Base-by-base conservation (phyloP, 1,140 invertebrate genomes). In the Chionoecetes opilio region DNA sequence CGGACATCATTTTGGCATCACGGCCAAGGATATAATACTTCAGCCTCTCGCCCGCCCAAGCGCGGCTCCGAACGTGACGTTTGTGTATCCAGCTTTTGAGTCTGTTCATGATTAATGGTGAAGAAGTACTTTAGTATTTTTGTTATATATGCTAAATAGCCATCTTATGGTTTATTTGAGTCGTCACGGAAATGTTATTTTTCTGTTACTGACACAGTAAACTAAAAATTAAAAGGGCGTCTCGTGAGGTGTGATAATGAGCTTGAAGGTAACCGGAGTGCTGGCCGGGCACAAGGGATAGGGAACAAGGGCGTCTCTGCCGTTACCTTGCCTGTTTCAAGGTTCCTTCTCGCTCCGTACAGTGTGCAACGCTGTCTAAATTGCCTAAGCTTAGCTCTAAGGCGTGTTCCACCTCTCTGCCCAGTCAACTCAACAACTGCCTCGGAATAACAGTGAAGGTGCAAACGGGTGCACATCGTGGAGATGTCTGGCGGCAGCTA, bases 331-430 rank as follows among this genome's bases (percentile, higher is more conserved):
- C 26, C n/a, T 41, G 82, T 37, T 32, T 53, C 85, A 90, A n/a
- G 84, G 86, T 29, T 31, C 34, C 26, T 35, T 84, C 53, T 90
- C 86, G 53, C 86, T 93, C 34, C 41, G 46, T 31, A 95, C 91
- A 95, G 94, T 93, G 94, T 95, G 86, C 90, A 92, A 95, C 94
- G 75, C 94, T 95, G 94, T 95, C 91, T 95, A 95, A 95, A 95
- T 82, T 93, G 87, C 90, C 86, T 90, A 46, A 89, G 90, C 35
- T 88, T 92, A 75, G 46, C 90, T 85, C 94, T 82, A 38, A 95
- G 53, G 34, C 87, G 35, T 82, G 63, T 14, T 84, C 21, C 32
- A 84, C 63, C 37, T 46, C 88, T 9, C 63, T 82, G 41, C 35
- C 82, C 88, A 63, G 31, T 63, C 41, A 91, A 26, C 93, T 35